phyloP scores from a whole-genome alignment of 2,888 invertebrate genomes.

The Tenodera sinensis region DNA sequence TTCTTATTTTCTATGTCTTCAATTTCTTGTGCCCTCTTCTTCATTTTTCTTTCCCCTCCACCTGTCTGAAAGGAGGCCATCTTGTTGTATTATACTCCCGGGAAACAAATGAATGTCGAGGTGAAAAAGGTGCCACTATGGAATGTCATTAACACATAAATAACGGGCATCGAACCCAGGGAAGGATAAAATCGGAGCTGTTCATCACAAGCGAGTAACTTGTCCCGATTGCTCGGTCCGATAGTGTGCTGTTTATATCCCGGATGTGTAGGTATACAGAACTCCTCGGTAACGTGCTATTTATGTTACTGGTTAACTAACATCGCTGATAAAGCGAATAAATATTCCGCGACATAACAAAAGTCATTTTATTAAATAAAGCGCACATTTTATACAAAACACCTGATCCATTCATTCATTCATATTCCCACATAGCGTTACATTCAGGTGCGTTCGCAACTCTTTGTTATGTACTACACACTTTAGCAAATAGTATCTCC shows the following conservation, averaged over 20 bases:
- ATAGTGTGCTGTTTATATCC: background rate
- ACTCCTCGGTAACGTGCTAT: too few species aligned
- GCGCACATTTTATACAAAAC: too few species aligned
- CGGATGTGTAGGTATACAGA: background rate
- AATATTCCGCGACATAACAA: too few species aligned
- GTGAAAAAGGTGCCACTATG: conserved; percentile 10
- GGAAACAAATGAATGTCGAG: conserved; percentile 15
- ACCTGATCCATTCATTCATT: too few species aligned
- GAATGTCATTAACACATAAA: conserved; percentile 7
- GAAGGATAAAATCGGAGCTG: background rate
- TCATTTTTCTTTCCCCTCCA: background rate
- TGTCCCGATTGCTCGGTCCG: background rate
- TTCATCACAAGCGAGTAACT: background rate
- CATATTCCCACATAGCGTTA: too few species aligned
- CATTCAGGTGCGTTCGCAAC: too few species aligned
- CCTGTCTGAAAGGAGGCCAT: conserved; percentile 18
- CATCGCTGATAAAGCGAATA: too few species aligned
- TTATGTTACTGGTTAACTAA: too few species aligned
- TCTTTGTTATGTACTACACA: too few species aligned
- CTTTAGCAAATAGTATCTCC: too few species aligned
- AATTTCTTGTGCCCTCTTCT: conserved; percentile 3
- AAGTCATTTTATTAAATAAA: too few species aligned
- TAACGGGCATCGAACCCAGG: background rate
- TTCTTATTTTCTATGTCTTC: conserved; percentile 17
- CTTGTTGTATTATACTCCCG: conserved; percentile 1